These are phyloP conservation scores for Cremastinae sp. DNA, from an alignment of 2,888 invertebrate species.

Conservation along the genomic window DNA sequence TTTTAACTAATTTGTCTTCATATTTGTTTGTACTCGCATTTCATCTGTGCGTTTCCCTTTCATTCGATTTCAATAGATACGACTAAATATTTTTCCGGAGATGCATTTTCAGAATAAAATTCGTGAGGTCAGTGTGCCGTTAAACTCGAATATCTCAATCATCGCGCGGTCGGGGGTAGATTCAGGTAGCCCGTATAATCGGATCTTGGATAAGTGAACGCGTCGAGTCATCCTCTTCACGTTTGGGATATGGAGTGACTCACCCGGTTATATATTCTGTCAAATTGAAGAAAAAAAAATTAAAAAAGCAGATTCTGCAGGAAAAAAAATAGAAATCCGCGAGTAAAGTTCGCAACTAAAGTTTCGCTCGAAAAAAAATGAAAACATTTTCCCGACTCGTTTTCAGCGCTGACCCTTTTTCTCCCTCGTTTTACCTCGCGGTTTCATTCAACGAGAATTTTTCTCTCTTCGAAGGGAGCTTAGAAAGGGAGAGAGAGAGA, in stretches of 20 bases:
- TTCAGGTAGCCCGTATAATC: slow-evolving; percentile 43
- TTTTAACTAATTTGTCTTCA: too few relatives aligned
- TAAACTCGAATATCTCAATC: slow-evolving; percentile 42
- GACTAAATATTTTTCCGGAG: not conserved
- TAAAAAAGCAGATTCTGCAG: too few relatives aligned
- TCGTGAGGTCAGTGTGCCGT: slow-evolving; percentile 21
- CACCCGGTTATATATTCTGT: slow-evolving; percentile 1
- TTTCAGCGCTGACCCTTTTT: slow-evolving; percentile 13
- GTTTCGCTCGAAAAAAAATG: not conserved
- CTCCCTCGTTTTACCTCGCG: not conserved
- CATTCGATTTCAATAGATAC: too few relatives aligned
- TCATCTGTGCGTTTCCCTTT: too few relatives aligned
- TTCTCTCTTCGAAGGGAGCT: slow-evolving; percentile 14
- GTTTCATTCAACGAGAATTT: slow-evolving; percentile 21
- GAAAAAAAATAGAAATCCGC: slow-evolving; percentile 4
- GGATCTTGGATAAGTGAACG: slow-evolving; percentile 38
- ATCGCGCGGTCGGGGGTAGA: slow-evolving; percentile 50
- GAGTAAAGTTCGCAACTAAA: not conserved
- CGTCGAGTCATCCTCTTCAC: slow-evolving; percentile 41
- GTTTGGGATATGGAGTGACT: not conserved
- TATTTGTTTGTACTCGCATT: too few relatives aligned
- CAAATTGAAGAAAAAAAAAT: not conserved
- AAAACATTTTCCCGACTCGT: not conserved
- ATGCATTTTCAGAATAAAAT: not conserved
- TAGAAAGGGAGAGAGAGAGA: slow-evolving; percentile 12